Percentiles rank a stretch among this genome's conserved stretches.
phyloP scores from a whole-genome alignment of 2,113 vertebrate genomes.

The Hucho hucho region DNA sequence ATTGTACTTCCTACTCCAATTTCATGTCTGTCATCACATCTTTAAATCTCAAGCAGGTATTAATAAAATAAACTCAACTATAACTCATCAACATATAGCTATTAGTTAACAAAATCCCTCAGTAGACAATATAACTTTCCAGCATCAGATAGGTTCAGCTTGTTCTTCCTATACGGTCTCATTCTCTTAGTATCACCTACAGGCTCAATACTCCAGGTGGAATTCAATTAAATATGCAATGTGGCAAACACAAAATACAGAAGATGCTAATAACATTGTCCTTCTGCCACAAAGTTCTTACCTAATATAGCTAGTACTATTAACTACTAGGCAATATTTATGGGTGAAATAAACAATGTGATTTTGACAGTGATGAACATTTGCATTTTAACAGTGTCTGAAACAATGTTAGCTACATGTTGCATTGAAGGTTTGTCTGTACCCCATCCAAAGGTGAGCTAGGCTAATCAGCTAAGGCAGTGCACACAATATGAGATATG shows the following conservation, averaged over 20 bases:
- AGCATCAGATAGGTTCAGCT: constrained; percentile 19
- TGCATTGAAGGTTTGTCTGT: constrained; percentile 48
- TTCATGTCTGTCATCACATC: constrained; percentile 3
- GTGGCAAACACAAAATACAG: not conserved
- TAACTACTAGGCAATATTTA: not conserved
- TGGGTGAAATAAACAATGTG: not conserved
- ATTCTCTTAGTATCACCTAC: not conserved
- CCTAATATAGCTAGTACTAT: not conserved
- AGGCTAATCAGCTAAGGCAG: constrained; percentile 85
- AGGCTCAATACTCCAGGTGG: constrained; percentile 11
- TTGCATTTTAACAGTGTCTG: not conserved
- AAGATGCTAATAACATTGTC: not conserved
- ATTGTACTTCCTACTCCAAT: not conserved
- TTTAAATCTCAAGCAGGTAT: constrained; percentile 14
- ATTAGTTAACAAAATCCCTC: constrained; percentile 15
- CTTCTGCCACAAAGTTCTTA: not conserved
- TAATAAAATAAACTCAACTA: constrained; percentile 19
- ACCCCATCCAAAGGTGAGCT: constrained; percentile 50
- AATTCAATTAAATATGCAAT: not conserved
- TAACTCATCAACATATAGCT: constrained; percentile 21
- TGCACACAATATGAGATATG: constrained; percentile 62
- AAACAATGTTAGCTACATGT: constrained; percentile 46
- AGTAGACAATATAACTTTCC: constrained; percentile 12
- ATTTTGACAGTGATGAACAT: not conserved
- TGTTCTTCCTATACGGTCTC: constrained; percentile 8